Evolutionary conservation across 2,888 invertebrate genomes (phyloP).

Genomic region (Zelleria hepariella): DNA sequence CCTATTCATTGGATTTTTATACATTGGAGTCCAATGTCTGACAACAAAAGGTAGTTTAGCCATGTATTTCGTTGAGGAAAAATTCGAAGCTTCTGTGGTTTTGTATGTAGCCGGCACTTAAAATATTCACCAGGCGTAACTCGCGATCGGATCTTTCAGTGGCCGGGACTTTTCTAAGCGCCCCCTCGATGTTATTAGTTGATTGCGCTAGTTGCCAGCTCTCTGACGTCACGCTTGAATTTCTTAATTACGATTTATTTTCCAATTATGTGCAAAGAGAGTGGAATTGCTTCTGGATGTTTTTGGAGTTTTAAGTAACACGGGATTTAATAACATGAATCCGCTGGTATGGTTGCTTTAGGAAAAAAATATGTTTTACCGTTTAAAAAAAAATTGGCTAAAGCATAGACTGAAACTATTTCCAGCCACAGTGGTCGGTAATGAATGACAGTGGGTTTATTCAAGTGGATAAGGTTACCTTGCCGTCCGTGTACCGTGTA

Average conservation of each 20-base stretch:
- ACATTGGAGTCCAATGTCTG: too few relatives aligned
- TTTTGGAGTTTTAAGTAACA: neutral
- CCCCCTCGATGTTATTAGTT: constrained; percentile 27
- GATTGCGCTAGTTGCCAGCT: constrained; percentile 21
- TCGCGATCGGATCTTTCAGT: constrained; percentile 49
- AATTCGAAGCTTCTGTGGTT: neutral
- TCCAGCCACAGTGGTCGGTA: too few relatives aligned
- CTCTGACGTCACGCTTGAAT: constrained; percentile 7
- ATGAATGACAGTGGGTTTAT: too few relatives aligned
- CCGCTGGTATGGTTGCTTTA: too few relatives aligned
- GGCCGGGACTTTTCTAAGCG: constrained; percentile 31
- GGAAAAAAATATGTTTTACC: too few relatives aligned
- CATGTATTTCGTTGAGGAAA: neutral
- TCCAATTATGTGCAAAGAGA: neutral
- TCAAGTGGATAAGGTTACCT: too few relatives aligned
- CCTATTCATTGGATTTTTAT: too few relatives aligned
- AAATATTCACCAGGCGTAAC: constrained; percentile 56
- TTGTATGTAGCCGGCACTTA: constrained; percentile 29
- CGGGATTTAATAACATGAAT: too few relatives aligned
- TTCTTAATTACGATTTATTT: neutral
- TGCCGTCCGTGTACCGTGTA: too few relatives aligned
- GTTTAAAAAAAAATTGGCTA: too few relatives aligned
- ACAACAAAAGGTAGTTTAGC: too few relatives aligned
- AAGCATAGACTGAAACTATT: too few relatives aligned
- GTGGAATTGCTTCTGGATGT: neutral